phyloP scores from a whole-genome alignment of 2,888 invertebrate genomes.

The Brachypalpus laphriformis region DNA sequence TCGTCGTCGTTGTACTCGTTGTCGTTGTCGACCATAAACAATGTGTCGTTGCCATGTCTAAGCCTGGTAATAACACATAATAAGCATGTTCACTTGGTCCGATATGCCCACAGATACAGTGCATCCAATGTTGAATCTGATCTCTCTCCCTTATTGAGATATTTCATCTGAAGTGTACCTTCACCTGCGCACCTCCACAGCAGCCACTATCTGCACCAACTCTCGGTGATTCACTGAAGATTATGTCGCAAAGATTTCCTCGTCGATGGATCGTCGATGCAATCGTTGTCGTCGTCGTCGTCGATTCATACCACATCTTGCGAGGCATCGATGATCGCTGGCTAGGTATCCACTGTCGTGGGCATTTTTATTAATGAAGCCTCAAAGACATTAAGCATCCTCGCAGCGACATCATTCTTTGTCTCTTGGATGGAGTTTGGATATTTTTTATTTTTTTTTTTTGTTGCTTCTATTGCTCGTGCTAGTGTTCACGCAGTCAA shows the following conservation, averaged over 20 bases:
- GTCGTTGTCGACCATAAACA: conserved; percentile 70
- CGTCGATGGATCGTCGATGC: conserved; percentile 56
- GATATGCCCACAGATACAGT: conserved; percentile 62
- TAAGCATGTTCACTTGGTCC: conserved; percentile 69
- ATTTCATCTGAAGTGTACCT: conserved; percentile 60
- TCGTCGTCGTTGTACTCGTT: conserved; percentile 15
- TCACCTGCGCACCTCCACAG: conserved; percentile 19
- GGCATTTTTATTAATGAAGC: conserved; percentile 74
- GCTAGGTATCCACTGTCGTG: conserved; percentile 28
- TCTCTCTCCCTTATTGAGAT: conserved; percentile 72
- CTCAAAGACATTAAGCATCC: conserved; percentile 69
- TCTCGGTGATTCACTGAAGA: conserved; percentile 42
- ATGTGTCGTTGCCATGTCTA: conserved; percentile 72
- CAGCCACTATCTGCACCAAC: no score
- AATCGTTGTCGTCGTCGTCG: conserved; percentile 31
- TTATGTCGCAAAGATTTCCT: conserved; percentile 70
- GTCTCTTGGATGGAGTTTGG: conserved; percentile 28
- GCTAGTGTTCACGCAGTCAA: conserved; percentile 68
- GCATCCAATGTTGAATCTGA: conserved; percentile 50
- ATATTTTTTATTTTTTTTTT: not conserved
- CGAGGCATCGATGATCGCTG: conserved; percentile 37
- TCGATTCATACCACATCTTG: conserved; percentile 17
- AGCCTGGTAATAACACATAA: conserved; percentile 73
- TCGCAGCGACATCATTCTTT: conserved; percentile 67
- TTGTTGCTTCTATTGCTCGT: conserved; percentile 20